Conservation (phyloP, 2,888 invertebrate genomes). For the Drosophila emarginata region DNA sequence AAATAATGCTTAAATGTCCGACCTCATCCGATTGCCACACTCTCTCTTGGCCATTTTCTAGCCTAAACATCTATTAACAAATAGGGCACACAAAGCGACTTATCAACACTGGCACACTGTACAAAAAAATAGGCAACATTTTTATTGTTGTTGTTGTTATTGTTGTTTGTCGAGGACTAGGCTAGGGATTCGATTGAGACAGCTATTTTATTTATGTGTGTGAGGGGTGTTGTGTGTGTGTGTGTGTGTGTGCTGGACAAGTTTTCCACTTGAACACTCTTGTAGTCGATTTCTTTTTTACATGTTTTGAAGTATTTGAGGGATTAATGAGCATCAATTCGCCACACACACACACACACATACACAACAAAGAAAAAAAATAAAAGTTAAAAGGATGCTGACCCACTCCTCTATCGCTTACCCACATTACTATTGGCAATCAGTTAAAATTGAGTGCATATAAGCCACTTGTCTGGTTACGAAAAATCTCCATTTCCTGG, state of each 20-base stretch:
- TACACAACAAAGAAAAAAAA: slow-evolving; percentile 4
- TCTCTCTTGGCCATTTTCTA: slow-evolving; percentile 1
- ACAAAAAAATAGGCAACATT: slow-evolving; percentile 55
- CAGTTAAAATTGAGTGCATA: slow-evolving; percentile 62
- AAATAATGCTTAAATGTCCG: slow-evolving; percentile 60
- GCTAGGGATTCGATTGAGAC: slow-evolving; percentile 23
- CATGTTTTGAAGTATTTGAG: slow-evolving; percentile 66
- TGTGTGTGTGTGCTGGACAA: slow-evolving; percentile 47
- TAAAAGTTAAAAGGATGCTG: slow-evolving; percentile 60
- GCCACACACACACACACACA: slow-evolving; percentile 63
- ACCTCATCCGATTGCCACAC: background rate
- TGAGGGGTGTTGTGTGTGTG: slow-evolving; percentile 25
- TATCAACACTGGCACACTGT: slow-evolving; percentile 68
- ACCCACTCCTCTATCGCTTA: slow-evolving; percentile 29
- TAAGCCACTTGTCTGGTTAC: slow-evolving; percentile 63
- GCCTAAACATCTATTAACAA: slow-evolving; percentile 64
- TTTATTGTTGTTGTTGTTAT: slow-evolving; percentile 11
- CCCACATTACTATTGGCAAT: slow-evolving; percentile 41
- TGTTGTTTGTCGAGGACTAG: slow-evolving; percentile 9
- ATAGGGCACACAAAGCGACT: slow-evolving; percentile 67
- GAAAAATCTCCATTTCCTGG: slow-evolving; percentile 64
- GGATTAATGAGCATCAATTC: slow-evolving; percentile 78
- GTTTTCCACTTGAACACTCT: slow-evolving; percentile 74
- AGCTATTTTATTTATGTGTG: slow-evolving; percentile 58
- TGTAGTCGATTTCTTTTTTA: slow-evolving; percentile 62